Conservation (phyloP, 2,797 vertebrate species). For the Rhabdomys pumilio region DNA sequence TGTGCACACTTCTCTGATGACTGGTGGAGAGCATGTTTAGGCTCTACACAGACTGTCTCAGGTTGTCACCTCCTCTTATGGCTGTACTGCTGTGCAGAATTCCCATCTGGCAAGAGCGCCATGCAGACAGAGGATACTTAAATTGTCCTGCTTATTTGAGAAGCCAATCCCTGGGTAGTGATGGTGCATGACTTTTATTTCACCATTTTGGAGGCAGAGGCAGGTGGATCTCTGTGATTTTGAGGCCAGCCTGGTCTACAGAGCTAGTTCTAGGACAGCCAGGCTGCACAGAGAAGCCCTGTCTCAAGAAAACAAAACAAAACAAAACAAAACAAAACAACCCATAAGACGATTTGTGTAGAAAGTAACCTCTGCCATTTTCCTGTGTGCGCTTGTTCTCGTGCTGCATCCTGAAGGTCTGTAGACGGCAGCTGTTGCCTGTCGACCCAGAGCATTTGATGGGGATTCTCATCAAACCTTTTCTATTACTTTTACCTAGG, state of each 20-base stretch:
- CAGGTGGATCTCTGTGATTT: background rate
- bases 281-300: background rate
- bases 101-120: background rate
- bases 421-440: background rate
- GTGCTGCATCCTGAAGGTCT: background rate
- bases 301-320: background rate
- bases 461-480: slow-evolving; percentile 5
- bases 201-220: background rate
- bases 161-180: background rate
- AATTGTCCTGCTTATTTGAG: slow-evolving; percentile 28
- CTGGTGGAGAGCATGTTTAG: background rate
- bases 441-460: background rate
- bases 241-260: background rate
- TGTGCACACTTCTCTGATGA: background rate
- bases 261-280: background rate
- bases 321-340: background rate
- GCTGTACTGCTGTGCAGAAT: background rate
- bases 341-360: background rate
- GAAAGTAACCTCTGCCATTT: slow-evolving; percentile 4
- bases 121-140: background rate
- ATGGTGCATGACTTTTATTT: background rate
- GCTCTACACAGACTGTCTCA: background rate
- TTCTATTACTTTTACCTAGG: slow-evolving; percentile 87
- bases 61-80: background rate
- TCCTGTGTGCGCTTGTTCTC: background rate